Conservation (phyloP, 2,888 invertebrate genomes). For the Eudemis profundana region DNA sequence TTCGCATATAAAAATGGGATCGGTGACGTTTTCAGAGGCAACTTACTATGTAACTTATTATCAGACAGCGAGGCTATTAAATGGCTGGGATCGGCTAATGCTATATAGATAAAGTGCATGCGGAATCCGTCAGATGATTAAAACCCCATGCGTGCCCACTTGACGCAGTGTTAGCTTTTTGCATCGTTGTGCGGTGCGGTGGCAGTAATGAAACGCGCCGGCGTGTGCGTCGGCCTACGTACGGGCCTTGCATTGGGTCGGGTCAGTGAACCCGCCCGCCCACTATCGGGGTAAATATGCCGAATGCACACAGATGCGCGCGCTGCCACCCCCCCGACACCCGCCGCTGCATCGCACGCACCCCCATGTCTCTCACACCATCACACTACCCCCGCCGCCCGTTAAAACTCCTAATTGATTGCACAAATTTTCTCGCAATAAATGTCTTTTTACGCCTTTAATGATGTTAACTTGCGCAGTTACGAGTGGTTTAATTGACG, state of each 20-base stretch:
- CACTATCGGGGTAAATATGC: conserved; percentile 85
- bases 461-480: conserved; percentile 83
- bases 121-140: conserved; percentile 60
- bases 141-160: conserved; percentile 78
- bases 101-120: conserved; percentile 44
- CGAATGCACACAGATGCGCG: conserved; percentile 85
- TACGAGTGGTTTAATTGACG: conserved; percentile 77
- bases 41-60: too few relatives aligned
- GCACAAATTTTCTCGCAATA: conserved; percentile 85
- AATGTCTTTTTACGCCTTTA: conserved; percentile 84
- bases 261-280: conserved; percentile 83
- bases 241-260: conserved; percentile 84
- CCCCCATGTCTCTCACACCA: conserved; percentile 54
- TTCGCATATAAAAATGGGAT: neutral
- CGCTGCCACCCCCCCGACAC: conserved; percentile 66
- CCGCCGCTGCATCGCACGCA: conserved; percentile 77
- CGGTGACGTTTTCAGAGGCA: neutral
- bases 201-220: conserved; percentile 76
- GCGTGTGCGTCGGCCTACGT: conserved; percentile 79
- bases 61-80: conserved; percentile 14
- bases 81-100: conserved; percentile 25
- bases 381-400: conserved; percentile 55
- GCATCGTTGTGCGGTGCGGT: conserved; percentile 71
- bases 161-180: conserved; percentile 80
- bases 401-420: conserved; percentile 85